These are phyloP conservation scores for Gryon sp. DNA, from an alignment of 1,140 invertebrate species.

Conservation along the genomic window DNA sequence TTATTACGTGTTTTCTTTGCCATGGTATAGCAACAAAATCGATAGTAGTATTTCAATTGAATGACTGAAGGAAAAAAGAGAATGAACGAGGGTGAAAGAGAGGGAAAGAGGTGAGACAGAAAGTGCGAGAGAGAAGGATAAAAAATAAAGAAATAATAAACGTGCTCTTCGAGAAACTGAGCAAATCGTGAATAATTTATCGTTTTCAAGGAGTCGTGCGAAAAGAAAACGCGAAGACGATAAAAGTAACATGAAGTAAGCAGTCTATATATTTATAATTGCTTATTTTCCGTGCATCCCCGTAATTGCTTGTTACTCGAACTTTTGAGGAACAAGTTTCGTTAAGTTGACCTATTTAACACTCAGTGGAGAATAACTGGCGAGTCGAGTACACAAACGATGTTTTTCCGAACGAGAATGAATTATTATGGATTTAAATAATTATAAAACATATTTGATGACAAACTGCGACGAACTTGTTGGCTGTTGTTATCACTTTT, in stretches of 20 bases:
- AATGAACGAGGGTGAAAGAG: too few species aligned
- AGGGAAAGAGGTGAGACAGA: too few species aligned
- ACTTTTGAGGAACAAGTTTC: slow-evolving; percentile 40
- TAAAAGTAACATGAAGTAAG: slow-evolving; percentile 19
- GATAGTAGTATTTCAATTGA: slow-evolving; percentile 46
- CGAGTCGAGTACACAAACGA: slow-evolving; percentile 2
- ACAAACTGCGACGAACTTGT: neutral
- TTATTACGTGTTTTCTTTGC: slow-evolving; percentile 29
- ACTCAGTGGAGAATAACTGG: slow-evolving; percentile 2
- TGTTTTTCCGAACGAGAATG: neutral
- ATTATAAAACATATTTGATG: slow-evolving; percentile 34
- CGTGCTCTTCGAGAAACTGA: slow-evolving; percentile 44
- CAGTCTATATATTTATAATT: slow-evolving; percentile 28
- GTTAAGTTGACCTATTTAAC: slow-evolving; percentile 31
- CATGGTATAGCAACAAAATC: slow-evolving; percentile 34
- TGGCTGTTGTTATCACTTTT: slow-evolving; percentile 11
- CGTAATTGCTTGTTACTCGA: slow-evolving; percentile 51
- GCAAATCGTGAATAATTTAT: slow-evolving; percentile 56
- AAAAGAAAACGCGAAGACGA: slow-evolving; percentile 22
- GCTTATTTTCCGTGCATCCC: slow-evolving; percentile 29
- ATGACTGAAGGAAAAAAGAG: slow-evolving; percentile 9
- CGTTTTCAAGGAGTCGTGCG: slow-evolving; percentile 33
- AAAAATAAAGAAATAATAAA: slow-evolving; percentile 42
- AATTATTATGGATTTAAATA: slow-evolving; percentile 21
- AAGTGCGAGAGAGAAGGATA: too few species aligned